phyloP scores from a whole-genome alignment of 2,888 invertebrate genomes.

The Stegana nigrithorax region DNA sequence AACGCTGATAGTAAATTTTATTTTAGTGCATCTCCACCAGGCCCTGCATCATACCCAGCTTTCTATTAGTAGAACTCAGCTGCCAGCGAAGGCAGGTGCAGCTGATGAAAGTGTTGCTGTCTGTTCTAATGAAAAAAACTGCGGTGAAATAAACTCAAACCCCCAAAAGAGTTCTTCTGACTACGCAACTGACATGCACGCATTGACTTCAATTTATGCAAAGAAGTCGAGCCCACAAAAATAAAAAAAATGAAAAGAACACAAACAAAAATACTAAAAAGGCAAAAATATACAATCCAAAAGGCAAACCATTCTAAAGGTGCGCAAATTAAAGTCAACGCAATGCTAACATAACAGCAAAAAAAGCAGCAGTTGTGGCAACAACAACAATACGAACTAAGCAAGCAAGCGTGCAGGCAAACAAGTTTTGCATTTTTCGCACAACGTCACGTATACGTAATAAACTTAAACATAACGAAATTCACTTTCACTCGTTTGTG shows the following conservation, averaged over 20 bases:
- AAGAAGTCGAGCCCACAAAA: no score
- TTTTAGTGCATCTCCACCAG: no score
- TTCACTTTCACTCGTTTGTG: conserved; percentile 42
- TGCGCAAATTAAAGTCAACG: conserved; percentile 3
- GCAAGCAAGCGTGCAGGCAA: not conserved
- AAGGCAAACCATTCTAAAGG: not conserved
- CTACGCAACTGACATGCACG: no score
- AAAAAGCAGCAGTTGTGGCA: not conserved
- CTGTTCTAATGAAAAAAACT: no score
- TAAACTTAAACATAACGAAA: conserved; percentile 60
- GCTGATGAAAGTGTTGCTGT: no score
- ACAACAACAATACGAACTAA: no score
- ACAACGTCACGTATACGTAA: conserved; percentile 59
- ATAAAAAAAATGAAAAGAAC: not conserved
- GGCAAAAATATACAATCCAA: not conserved
- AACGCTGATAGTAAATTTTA: no score
- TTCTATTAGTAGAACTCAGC: no score
- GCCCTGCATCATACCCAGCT: no score
- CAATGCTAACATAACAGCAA: not conserved
- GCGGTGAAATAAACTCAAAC: not conserved
- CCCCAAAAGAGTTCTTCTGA: no score
- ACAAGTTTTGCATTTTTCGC: conserved; percentile 50
- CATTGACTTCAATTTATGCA: not conserved
- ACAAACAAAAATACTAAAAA: not conserved
- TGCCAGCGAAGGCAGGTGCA: not conserved